Evolutionary conservation across 2,113 vertebrate genomes (phyloP).

Genomic region (Oryzias woworae): DNA sequence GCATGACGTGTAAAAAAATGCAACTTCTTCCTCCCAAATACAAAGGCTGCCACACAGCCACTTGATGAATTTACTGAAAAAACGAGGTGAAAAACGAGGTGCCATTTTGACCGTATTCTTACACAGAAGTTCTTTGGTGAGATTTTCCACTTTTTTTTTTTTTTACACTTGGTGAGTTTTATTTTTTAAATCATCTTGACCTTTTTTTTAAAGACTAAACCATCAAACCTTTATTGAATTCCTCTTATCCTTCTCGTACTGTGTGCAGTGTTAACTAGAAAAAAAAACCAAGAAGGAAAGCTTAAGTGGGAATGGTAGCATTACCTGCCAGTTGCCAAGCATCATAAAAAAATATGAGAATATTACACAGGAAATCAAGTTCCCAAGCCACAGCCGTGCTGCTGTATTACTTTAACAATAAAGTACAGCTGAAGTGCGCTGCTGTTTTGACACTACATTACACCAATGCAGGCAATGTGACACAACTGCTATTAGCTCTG

Average conservation of each 20-base stretch:
- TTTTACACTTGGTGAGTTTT: too few relatives aligned
- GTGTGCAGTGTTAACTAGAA: neutral
- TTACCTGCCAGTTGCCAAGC: neutral
- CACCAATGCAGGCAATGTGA: constrained; percentile 27
- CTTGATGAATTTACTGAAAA: too few relatives aligned
- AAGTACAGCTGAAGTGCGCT: constrained; percentile 20
- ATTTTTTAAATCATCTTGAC: too few relatives aligned
- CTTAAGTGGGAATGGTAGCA: neutral
- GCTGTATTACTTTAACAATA: constrained; percentile 3
- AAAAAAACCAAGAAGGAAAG: neutral
- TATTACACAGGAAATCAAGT: constrained; percentile 7
- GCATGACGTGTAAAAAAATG: too few relatives aligned
- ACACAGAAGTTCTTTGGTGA: too few relatives aligned
- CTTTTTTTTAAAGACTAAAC: too few relatives aligned
- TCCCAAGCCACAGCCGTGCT: neutral
- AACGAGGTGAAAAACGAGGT: too few relatives aligned
- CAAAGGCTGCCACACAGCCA: too few relatives aligned
- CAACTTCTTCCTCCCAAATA: too few relatives aligned
- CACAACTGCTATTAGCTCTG: constrained; percentile 37
- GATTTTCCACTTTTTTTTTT: too few relatives aligned
- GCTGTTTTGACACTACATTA: constrained; percentile 38
- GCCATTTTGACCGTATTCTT: too few relatives aligned
- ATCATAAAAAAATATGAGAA: neutral
- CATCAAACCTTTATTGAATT: too few relatives aligned
- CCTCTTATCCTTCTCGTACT: neutral